Conservation (phyloP, 2,797 vertebrate genomes). For the Myotis myotis region DNA sequence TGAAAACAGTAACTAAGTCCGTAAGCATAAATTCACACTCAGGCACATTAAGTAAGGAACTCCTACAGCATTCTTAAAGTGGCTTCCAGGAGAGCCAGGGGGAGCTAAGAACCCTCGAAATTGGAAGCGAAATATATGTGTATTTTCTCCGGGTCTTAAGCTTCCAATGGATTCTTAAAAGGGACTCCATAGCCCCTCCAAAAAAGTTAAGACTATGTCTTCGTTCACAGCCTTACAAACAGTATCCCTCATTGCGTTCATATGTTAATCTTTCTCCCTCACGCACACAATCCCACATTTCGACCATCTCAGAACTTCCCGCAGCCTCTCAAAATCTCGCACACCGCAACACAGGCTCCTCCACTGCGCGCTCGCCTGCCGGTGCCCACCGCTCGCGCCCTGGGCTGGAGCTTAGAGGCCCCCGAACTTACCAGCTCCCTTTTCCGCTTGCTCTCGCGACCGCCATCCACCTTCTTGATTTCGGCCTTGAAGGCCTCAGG, state of each 20-base stretch:
- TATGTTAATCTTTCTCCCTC: not conserved
- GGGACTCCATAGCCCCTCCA: not conserved
- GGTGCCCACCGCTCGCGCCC: not conserved
- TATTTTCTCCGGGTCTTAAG: not conserved
- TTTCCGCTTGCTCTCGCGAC: constrained; percentile 92
- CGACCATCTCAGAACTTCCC: not conserved
- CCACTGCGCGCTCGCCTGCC: not conserved
- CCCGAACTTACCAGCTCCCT: constrained; percentile 89
- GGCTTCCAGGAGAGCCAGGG: not conserved
- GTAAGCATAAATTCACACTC: not conserved
- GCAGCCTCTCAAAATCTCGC: not conserved
- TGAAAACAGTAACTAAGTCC: not conserved
- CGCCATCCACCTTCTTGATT: constrained; percentile 92
- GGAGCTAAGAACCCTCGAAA: not conserved
- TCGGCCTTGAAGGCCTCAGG: constrained; percentile 96
- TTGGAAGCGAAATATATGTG: not conserved
- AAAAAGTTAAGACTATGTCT: not conserved
- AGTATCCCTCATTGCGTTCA: not conserved
- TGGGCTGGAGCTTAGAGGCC: not conserved
- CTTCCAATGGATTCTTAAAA: not conserved
- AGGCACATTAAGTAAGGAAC: not conserved
- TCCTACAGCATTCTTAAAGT: not conserved
- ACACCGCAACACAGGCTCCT: not conserved
- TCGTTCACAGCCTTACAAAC: not conserved
- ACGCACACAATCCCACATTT: not conserved